These are phyloP conservation scores for Onychomys arenicola DNA, from an alignment of 2,797 vertebrate species.

Conservation along the genomic window DNA sequence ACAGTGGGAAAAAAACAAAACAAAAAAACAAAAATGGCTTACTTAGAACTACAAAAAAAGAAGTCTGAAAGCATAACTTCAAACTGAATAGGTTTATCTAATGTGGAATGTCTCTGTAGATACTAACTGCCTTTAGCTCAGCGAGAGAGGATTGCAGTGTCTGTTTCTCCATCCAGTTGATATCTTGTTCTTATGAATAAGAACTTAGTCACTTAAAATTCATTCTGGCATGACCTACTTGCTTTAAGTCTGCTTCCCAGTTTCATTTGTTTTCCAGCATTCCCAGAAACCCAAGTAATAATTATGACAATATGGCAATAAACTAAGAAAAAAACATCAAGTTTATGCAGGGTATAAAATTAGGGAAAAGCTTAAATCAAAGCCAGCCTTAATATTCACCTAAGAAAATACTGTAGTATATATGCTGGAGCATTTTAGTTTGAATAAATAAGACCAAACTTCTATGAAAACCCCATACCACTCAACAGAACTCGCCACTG, in stretches of 20 bases:
- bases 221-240: conserved; percentile 1
- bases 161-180: not conserved
- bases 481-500: not conserved
- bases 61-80: not conserved
- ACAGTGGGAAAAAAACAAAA: not conserved
- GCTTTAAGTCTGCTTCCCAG: not conserved
- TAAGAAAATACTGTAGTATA: conserved; percentile 37
- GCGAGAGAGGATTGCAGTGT: not conserved
- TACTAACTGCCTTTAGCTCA: not conserved
- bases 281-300: not conserved
- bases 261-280: not conserved
- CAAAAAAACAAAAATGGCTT: conserved; percentile 42
- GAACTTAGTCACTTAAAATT: conserved; percentile 62
- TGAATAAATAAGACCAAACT: conserved; percentile 42
- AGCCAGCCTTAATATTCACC: conserved; percentile 37
- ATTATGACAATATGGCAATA: conserved; percentile 11
- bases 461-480: conserved; percentile 16
- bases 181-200: conserved; percentile 39
- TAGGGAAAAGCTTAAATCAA: conserved; percentile 55
- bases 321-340: conserved; percentile 12
- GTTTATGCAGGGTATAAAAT: conserved; percentile 13
- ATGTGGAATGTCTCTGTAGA: conserved; percentile 27
- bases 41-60: conserved; percentile 36
- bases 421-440: conserved; percentile 33
- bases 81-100: not conserved